Conservation (phyloP, 1,140 invertebrate species). For the Polypedilum pembai region DNA sequence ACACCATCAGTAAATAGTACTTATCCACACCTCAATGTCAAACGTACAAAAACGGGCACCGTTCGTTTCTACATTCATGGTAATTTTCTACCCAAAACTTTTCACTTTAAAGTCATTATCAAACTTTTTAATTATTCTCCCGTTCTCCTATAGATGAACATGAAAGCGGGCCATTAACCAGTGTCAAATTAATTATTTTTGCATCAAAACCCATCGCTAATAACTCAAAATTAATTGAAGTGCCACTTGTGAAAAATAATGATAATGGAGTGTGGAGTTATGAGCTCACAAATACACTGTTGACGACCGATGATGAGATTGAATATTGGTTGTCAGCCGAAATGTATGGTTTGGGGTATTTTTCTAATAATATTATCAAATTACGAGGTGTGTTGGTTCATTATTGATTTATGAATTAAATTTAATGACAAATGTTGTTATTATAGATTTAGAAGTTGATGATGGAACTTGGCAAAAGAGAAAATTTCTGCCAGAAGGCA, state of each 20-base stretch:
- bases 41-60: too few species aligned
- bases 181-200: conserved; percentile 14
- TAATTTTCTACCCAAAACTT: too few species aligned
- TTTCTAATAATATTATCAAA: not conserved
- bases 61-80: too few species aligned
- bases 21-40: too few species aligned
- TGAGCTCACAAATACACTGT: not conserved
- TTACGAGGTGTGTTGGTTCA: not conserved
- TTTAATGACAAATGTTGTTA: not conserved
- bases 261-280: conserved; percentile 5
- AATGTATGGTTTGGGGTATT: not conserved
- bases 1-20: too few species aligned
- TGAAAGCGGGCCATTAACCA: not conserved
- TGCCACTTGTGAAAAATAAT: not conserved
- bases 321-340: not conserved
- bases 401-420: not conserved
- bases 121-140: not conserved
- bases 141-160: not conserved
- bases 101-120: not conserved
- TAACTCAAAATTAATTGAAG: conserved; percentile 14
- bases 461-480: not conserved
- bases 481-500: not conserved
- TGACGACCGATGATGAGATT: not conserved
- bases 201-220: conserved; percentile 4
- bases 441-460: not conserved